Evolutionary conservation across 2,888 invertebrate genomes (phyloP).

Genomic region (Chironomus tentans): DNA sequence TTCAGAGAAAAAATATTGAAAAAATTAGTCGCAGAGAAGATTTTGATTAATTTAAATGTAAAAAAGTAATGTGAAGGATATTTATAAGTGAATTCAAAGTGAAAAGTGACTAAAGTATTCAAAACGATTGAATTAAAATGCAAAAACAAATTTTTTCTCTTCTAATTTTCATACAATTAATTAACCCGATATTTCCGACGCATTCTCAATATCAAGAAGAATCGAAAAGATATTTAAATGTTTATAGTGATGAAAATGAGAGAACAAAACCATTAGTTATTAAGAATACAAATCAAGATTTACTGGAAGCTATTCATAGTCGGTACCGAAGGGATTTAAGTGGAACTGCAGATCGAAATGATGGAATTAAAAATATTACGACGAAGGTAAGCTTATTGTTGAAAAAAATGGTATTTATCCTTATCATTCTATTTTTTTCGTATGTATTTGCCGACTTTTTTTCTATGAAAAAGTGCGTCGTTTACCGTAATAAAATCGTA

Average conservation of each 20-base stretch:
- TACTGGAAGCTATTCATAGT: background rate
- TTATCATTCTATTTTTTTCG: background rate
- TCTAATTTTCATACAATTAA: conserved; percentile 5
- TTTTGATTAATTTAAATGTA: background rate
- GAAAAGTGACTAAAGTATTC: background rate
- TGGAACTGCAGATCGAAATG: background rate
- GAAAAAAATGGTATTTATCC: background rate
- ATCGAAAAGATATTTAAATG: conserved; percentile 1
- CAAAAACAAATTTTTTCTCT: background rate
- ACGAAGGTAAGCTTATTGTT: background rate
- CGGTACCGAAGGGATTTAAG: conserved; percentile 9
- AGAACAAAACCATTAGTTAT: background rate
- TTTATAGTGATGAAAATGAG: background rate
- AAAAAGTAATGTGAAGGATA: background rate
- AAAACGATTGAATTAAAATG: conserved; percentile 1
- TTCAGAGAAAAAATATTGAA: too few relatives aligned
- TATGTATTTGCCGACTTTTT: background rate
- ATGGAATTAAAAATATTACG: conserved; percentile 6
- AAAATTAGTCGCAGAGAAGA: background rate
- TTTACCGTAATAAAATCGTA: too few relatives aligned
- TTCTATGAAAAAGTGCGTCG: background rate
- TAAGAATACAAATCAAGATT: conserved; percentile 12
- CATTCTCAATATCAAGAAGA: background rate
- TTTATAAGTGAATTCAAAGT: background rate
- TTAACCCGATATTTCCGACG: conserved; percentile 17